A percentile compares a stretch with the other conserved stretches of the same genome.
Evolutionary conservation across 30 jellyfish, hydroid and myxozoan genomes (phyloP).

Genomic region (Pelagia noctiluca): DNA sequence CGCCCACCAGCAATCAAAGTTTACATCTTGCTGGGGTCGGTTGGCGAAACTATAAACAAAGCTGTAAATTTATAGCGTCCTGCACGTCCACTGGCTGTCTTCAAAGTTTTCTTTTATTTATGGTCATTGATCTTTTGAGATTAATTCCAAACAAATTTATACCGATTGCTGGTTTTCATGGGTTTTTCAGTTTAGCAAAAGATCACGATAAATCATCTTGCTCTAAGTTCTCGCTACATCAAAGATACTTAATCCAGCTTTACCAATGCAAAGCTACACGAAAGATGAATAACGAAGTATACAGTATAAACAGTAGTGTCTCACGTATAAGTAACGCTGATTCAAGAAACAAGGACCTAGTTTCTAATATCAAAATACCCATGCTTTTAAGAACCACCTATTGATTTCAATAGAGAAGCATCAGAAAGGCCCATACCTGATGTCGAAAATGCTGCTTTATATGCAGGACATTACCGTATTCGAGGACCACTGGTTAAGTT

Average conservation of each 20-base stretch:
- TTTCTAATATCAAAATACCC: too few species aligned
- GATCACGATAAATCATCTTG: neutral
- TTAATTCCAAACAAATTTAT: neutral
- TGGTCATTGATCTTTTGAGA: neutral
- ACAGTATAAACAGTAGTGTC: neutral
- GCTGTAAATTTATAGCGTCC: neutral
- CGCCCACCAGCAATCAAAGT: constrained; percentile 24
- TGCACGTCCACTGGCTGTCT: neutral
- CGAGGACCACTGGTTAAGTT: too few species aligned
- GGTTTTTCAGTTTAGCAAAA: neutral
- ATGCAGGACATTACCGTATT: too few species aligned
- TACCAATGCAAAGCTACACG: neutral
- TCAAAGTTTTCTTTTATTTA: neutral
- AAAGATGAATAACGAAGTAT: neutral
- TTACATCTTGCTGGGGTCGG: constrained; percentile 16
- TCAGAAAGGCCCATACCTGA: too few species aligned
- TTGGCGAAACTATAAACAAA: constrained; percentile 13
- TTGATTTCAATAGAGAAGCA: too few species aligned
- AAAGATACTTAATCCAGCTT: neutral
- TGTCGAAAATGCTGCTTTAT: too few species aligned
- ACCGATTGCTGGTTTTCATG: neutral
- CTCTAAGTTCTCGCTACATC: neutral
- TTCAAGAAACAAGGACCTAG: too few species aligned
- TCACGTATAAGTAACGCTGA: too few species aligned
- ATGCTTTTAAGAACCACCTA: too few species aligned